Conservation (phyloP, 2,888 invertebrate species). For the Campopleginae sp. region DNA sequence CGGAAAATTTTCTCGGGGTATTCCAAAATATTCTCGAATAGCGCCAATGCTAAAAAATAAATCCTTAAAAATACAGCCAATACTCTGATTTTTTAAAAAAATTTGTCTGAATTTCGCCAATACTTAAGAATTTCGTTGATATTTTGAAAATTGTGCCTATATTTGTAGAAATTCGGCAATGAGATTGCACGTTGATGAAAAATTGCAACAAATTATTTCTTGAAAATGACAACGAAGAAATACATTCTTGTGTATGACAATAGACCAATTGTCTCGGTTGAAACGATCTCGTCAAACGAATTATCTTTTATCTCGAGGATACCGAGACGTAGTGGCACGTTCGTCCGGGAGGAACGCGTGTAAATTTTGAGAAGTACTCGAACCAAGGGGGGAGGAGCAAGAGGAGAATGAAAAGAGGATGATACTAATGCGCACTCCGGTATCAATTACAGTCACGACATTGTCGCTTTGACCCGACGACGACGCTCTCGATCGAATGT, state of each 20-base stretch:
- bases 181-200: not conserved
- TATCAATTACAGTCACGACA: constrained; percentile 70
- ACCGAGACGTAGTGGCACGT: constrained; percentile 26
- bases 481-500: constrained; percentile 38
- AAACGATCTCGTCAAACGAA: constrained; percentile 16
- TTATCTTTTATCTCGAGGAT: constrained; percentile 18
- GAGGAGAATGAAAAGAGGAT: constrained; percentile 7
- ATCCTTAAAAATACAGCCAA: not conserved
- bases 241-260: not conserved
- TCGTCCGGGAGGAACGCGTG: constrained; percentile 30
- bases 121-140: not conserved
- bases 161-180: not conserved
- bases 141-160: not conserved
- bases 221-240: not conserved
- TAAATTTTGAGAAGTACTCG: constrained; percentile 5
- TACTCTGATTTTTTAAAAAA: not conserved
- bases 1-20: not conserved
- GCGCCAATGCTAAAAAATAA: not conserved
- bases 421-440: constrained; percentile 65
- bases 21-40: not conserved
- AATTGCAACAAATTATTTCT: not conserved
- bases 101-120: not conserved
- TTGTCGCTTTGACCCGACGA: constrained; percentile 70
- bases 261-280: not conserved
- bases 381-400: not conserved